Conservation (phyloP, 2,888 invertebrate species). For the Orchestes rusci region DNA sequence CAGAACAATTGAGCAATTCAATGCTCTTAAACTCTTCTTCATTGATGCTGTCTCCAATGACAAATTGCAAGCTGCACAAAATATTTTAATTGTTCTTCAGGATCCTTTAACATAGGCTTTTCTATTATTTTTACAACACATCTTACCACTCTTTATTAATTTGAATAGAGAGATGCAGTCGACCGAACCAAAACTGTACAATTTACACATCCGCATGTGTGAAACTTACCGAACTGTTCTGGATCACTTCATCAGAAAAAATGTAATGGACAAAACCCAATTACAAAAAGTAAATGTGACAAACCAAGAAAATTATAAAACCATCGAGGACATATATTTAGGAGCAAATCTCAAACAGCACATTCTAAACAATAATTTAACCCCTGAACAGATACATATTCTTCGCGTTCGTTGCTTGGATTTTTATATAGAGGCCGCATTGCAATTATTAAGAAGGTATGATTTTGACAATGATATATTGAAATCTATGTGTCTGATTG, state of each 20-base stretch:
- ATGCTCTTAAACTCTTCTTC: slow-evolving; percentile 11
- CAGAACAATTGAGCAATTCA: slow-evolving; percentile 15
- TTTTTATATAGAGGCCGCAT: too few species aligned
- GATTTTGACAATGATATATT: too few species aligned
- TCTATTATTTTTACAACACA: too few species aligned
- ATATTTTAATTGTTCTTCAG: too few species aligned
- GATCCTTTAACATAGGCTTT: too few species aligned
- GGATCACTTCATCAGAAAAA: slow-evolving; percentile 12
- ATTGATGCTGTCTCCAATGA: not conserved
- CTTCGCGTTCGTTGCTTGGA: too few species aligned
- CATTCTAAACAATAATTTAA: too few species aligned
- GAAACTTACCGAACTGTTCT: slow-evolving; percentile 11
- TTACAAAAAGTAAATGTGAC: slow-evolving; percentile 13
- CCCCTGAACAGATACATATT: too few species aligned
- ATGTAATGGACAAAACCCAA: slow-evolving; percentile 4
- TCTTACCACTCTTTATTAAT: slow-evolving; percentile 14
- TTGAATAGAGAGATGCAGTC: slow-evolving; percentile 19
- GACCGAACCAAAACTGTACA: slow-evolving; percentile 15
- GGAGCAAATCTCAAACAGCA: too few species aligned
- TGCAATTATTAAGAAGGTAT: too few species aligned
- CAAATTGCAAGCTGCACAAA: too few species aligned
- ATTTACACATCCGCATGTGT: slow-evolving; percentile 9
- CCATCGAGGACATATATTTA: slow-evolving; percentile 18
- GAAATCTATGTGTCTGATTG: too few species aligned
- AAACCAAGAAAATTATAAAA: slow-evolving; percentile 15